Base-by-base conservation (phyloP, 1,140 invertebrate species). In the Trichonephila clavipes region DNA sequence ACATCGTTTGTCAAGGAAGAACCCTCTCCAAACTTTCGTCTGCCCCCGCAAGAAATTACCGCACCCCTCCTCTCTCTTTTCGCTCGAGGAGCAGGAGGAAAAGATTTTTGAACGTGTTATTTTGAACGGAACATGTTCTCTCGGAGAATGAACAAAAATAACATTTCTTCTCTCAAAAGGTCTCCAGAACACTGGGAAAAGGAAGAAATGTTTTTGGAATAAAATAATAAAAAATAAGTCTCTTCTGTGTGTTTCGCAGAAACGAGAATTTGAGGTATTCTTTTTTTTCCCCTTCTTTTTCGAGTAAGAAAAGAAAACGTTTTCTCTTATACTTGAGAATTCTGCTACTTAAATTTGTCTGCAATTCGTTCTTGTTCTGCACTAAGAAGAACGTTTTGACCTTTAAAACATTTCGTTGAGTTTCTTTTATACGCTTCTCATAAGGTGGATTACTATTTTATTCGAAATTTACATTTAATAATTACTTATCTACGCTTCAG, bases 1-100 rank as follows among this genome's bases (percentile, higher is more conserved):
- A 81, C 92, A 93, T 93, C 92, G 92, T 93, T 93, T 93, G 92
- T 93, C 92, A 93, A 93, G 85, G 40, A 82, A 28, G 34, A 88
- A 88, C 64, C 85, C 24, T 72, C 59, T 40, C 72, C 18, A 64
- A 77, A 59, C 69, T 92, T 85, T 61, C 72, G 44, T 77, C 64
- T 89, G 44, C 89, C 69, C 66, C 21, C 89, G 44, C 24, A n/a
- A 40, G 51, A 51, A 81, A 58, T 90, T 88, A 64, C 62, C 66
- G 72, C 24, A 34, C 72, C 16, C 24, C 69, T 12, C 28, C 24
- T 0, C 14, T 34, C 72, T 10, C 28, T 10, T 77, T 40, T 40
- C 72, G 72, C 66, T 69, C 66, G 10, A 51, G 51, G 51, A 51
- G 51, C 51, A 51, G 51, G n/a, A 69, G 66, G 66, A 69, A 62